A percentile compares a stretch with the other conserved stretches of the same genome.
Evolutionary conservation across 1,140 invertebrate genomes (phyloP).

Genomic region (Pararge aegeria): DNA sequence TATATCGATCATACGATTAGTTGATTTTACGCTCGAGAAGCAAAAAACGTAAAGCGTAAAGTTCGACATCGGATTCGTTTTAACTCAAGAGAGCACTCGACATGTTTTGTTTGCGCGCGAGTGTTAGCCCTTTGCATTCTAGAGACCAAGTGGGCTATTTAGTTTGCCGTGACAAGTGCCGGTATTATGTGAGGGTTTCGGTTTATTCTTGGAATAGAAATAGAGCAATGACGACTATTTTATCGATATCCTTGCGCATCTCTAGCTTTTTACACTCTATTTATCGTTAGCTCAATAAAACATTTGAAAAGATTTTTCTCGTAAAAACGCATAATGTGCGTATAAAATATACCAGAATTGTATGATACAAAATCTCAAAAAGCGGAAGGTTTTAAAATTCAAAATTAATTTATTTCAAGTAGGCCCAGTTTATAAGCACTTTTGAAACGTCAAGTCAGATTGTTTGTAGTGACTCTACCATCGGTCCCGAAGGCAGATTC

Average conservation of each 20-base stretch:
- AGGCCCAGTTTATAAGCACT: too few relatives aligned
- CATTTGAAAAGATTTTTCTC: too few relatives aligned
- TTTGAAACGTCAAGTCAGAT: too few relatives aligned
- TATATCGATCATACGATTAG: conserved; percentile 37
- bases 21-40: conserved; percentile 40
- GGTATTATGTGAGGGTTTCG: conserved; percentile 16
- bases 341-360: too few relatives aligned
- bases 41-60: conserved; percentile 45
- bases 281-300: too few relatives aligned
- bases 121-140: conserved; percentile 55
- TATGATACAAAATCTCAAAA: too few relatives aligned
- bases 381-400: too few relatives aligned
- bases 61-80: conserved; percentile 64
- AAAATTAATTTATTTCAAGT: too few relatives aligned
- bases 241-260: conserved; percentile 1
- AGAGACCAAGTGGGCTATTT: conserved; percentile 46
- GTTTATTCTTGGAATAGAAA: conserved; percentile 10
- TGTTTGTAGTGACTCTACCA: too few relatives aligned
- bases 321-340: too few relatives aligned
- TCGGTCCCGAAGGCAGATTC: too few relatives aligned
- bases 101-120: conserved; percentile 51
- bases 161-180: conserved; percentile 47
- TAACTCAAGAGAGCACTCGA: conserved; percentile 54
- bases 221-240: conserved; percentile 9
- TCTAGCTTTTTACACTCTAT: not conserved